Base-by-base conservation (phyloP, 2,888 invertebrate species). In the Tortrix viridana region DNA sequence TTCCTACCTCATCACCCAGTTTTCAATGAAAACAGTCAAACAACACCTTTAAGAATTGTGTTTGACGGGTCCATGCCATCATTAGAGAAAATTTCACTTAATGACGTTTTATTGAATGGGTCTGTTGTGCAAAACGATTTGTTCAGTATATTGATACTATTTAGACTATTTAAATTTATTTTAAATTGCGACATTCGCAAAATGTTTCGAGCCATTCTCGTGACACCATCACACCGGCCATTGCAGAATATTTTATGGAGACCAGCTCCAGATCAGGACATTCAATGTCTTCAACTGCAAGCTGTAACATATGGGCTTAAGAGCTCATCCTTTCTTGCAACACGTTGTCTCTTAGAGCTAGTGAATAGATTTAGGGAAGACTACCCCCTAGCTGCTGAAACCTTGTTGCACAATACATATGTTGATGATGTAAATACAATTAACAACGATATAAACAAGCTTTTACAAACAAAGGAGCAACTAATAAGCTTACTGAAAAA, bases 1-100 rank as follows among this genome's bases (percentile, higher is more conserved):
- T 41, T 61, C 20, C 16, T 61, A n/a, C 46, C 61, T 3, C 49
- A 54, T 16, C 54, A 55, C 16, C n/a, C n/a, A n/a, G n/a, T n/a
- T n/a, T n/a, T n/a, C n/a, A n/a, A n/a, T n/a, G n/a, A n/a, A n/a
- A n/a, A 44, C 41, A 49, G 49, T 37, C 14, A 60, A 14, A 47
- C 22, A 2, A 47, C 47, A 4, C 14, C 14, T 1, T 5, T 47
- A 1, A 47, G 47, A 22, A 20, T 47, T 1, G 47, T 47, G 1
- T 47, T 47, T 22, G 54, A 54, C 18, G 54, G 18, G 0, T 18
- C 9, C 3, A 54, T 54, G 43, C 44, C 3, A 5, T 12, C 26
- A 12, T 26, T 54, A n/a, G 9, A 9, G 2, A 54, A 44, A 23
- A 26, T 54, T 12, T 54, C 54, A 1, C 14, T 55, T 9, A 55